Evolutionary conservation across 2,797 vertebrate species (phyloP).

Genomic region (Miichthys miiuy): DNA sequence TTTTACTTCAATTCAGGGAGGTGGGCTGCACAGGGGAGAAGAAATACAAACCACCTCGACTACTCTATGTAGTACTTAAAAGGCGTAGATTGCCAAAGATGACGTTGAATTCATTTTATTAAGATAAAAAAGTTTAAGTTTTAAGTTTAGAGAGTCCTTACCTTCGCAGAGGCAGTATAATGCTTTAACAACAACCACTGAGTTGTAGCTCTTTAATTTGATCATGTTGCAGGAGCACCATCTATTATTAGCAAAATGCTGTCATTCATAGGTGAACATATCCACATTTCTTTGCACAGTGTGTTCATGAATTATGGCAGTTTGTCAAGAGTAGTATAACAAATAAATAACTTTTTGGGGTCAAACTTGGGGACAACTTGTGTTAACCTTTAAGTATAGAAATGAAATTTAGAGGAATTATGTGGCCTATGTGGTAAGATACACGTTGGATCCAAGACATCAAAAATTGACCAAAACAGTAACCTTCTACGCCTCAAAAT

Average conservation of each 20-base stretch:
- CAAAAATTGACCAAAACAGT: too few species aligned
- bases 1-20: conserved; percentile 17
- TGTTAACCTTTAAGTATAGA: too few species aligned
- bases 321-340: neutral
- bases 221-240: neutral
- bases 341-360: too few species aligned
- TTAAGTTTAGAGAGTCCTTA: neutral
- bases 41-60: neutral
- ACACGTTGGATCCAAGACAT: too few species aligned
- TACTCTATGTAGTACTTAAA: neutral
- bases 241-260: too few species aligned
- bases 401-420: too few species aligned
- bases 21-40: neutral
- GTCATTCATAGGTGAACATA: neutral
- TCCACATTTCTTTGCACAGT: neutral
- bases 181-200: neutral
- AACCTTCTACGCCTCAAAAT: too few species aligned
- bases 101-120: neutral
- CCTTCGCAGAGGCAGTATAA: neutral
- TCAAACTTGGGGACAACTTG: too few species aligned
- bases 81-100: neutral
- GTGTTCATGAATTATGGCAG: neutral
- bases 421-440: too few species aligned
- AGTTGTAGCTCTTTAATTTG: neutral
- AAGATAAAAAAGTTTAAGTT: too few species aligned